Conservation (phyloP, 2,113 vertebrate species). For the Muntiacus muntjak region DNA sequence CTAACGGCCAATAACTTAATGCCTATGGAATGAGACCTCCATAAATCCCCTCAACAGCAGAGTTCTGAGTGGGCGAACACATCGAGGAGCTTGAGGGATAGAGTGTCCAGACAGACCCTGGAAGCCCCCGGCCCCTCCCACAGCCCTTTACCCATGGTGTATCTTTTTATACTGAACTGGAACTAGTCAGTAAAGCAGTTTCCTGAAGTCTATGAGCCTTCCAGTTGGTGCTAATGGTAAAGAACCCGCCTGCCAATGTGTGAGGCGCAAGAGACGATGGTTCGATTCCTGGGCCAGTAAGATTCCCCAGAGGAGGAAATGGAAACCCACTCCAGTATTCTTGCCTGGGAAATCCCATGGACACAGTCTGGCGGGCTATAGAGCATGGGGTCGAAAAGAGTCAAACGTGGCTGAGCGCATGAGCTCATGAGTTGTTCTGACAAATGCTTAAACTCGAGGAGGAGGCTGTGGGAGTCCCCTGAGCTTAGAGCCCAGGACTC, state of each 20-base stretch:
- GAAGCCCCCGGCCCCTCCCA: accelerated
- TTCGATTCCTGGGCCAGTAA: not conserved
- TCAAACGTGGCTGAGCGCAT: not conserved
- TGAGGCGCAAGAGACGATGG: not conserved
- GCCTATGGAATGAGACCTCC: not conserved
- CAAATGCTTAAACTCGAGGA: not conserved
- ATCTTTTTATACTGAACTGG: not conserved
- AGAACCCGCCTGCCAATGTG: not conserved
- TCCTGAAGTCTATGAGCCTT: not conserved
- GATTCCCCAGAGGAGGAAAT: not conserved
- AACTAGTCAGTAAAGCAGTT: not conserved
- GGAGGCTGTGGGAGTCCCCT: not conserved
- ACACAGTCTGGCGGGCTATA: not conserved
- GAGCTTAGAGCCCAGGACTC: not conserved
- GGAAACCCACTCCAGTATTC: not conserved
- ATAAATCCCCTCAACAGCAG: not conserved
- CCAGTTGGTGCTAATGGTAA: not conserved
- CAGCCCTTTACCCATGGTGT: not conserved
- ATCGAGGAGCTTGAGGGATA: not conserved
- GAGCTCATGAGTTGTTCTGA: not conserved
- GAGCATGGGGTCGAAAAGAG: not conserved
- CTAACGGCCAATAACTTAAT: not conserved
- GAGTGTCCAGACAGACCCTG: accelerated
- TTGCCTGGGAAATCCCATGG: not conserved
- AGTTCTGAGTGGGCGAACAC: not conserved